Evolutionary conservation across 64 coral and sea anemone genomes (phyloP).

Genomic region (Actinia tenebrosa): DNA sequence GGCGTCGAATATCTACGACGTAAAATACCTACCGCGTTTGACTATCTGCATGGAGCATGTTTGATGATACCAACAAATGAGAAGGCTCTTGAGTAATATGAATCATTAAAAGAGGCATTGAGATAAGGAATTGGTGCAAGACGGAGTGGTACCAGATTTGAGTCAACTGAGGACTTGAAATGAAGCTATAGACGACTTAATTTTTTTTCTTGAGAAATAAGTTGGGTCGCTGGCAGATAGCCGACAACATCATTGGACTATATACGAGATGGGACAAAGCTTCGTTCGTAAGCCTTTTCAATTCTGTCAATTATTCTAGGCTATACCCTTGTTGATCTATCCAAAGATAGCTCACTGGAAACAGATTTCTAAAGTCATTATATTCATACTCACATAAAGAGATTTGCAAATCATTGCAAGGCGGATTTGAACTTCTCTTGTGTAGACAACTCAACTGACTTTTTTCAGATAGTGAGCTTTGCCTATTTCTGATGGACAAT

Average conservation of each 20-base stretch:
- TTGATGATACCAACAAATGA: neutral
- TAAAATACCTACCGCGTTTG: neutral
- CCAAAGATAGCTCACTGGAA: neutral
- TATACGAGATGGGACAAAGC: neutral
- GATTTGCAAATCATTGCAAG: slow-evolving; percentile 5
- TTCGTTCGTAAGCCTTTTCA: neutral
- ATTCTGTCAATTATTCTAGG: neutral
- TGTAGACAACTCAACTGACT: neutral
- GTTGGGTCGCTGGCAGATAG: neutral
- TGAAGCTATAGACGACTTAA: too few species aligned
- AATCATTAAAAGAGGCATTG: neutral
- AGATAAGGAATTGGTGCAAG: neutral
- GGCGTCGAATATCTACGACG: neutral
- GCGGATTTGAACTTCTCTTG: neutral
- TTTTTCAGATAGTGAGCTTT: neutral
- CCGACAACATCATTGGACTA: neutral
- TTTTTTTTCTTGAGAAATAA: neutral
- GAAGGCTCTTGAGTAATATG: neutral
- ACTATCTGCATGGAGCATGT: neutral
- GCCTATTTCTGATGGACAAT: neutral
- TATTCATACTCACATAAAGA: neutral
- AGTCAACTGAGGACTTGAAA: neutral
- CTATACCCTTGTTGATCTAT: neutral
- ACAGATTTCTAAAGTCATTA: neutral
- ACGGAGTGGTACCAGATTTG: neutral